Percentiles rank a stretch among this genome's conserved stretches.
phyloP scores from a whole-genome alignment of 2,888 invertebrate genomes.

The Synanthedon andrenaeformis region DNA sequence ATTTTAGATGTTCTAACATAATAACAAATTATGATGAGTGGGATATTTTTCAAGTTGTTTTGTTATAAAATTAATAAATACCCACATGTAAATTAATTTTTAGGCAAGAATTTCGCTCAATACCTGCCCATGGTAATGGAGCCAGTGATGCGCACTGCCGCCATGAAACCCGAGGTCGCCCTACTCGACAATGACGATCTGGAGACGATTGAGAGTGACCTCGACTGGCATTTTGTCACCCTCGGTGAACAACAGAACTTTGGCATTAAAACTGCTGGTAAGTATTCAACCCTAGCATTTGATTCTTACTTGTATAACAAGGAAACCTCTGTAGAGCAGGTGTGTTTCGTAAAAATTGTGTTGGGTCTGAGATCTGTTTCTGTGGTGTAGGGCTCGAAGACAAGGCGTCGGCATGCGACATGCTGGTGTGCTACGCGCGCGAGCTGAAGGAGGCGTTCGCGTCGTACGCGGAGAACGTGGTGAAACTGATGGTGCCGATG shows the following conservation, averaged over 20 bases:
- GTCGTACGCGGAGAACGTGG: conserved; percentile 74
- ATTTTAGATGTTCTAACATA: no score
- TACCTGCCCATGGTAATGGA: conserved; percentile 96
- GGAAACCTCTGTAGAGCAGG: not conserved
- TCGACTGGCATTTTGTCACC: conserved; percentile 95
- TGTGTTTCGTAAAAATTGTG: no score
- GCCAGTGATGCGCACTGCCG: conserved; percentile 91
- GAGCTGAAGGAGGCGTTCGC: conserved; percentile 87
- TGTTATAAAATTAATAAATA: no score
- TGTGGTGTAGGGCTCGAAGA: conserved; percentile 81
- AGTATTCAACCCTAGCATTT: not conserved
- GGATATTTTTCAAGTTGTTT: no score
- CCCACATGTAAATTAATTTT: no score
- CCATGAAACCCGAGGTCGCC: conserved; percentile 94
- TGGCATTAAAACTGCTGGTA: conserved; percentile 90
- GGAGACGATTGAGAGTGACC: conserved; percentile 85
- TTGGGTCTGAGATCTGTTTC: no score
- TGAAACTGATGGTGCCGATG: conserved; percentile 87
- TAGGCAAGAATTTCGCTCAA: conserved; percentile 86
- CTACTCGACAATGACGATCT: conserved; percentile 88
- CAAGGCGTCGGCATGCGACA: conserved; percentile 95
- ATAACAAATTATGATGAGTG: no score
- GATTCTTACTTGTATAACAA: no score
- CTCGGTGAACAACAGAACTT: conserved; percentile 95
- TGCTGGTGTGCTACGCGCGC: conserved; percentile 94